Conservation (phyloP, 1,140 invertebrate genomes). For the Maconellicoccus hirsutus region DNA sequence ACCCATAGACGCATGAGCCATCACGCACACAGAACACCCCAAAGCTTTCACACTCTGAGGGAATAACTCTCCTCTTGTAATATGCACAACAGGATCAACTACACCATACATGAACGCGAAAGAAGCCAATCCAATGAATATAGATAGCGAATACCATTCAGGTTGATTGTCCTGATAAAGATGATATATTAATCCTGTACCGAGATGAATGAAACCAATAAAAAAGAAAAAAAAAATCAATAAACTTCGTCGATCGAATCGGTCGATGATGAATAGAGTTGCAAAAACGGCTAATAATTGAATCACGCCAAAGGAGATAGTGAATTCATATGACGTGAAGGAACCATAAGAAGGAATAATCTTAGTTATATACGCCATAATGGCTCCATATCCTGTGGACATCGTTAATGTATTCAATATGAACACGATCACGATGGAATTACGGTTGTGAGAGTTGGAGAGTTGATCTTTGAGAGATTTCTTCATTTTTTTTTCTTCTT, state of each 20-base stretch:
- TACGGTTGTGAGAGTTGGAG: constrained; percentile 35
- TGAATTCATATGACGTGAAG: constrained; percentile 26
- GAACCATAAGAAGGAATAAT: constrained; percentile 32
- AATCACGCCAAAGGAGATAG: constrained; percentile 28
- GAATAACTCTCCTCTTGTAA: constrained; percentile 49
- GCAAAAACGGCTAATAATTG: constrained; percentile 37
- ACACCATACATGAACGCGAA: constrained; percentile 45
- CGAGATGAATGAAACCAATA: constrained; percentile 34
- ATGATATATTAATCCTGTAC: constrained; percentile 37
- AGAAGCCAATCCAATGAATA: constrained; percentile 41
- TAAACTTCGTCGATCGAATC: constrained; percentile 39
- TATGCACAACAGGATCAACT: constrained; percentile 45
- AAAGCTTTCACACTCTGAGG: constrained; percentile 47
- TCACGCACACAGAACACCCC: constrained; percentile 39
- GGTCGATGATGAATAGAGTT: constrained; percentile 39
- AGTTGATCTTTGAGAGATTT: constrained; percentile 38
- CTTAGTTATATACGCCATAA: constrained; percentile 29
- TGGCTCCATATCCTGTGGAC: constrained; percentile 28
- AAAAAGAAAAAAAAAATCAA: constrained; percentile 35
- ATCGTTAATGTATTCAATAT: constrained; percentile 32
- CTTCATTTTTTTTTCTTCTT: constrained; percentile 33
- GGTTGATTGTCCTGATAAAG: constrained; percentile 35
- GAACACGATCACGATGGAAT: constrained; percentile 39
- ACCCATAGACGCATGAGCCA: constrained; percentile 37
- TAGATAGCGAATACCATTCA: constrained; percentile 37